A percentile compares a stretch with the other conserved stretches of the same genome.
Evolutionary conservation across 2,888 invertebrate species (phyloP).

Genomic region (Ormia ochracea): DNA sequence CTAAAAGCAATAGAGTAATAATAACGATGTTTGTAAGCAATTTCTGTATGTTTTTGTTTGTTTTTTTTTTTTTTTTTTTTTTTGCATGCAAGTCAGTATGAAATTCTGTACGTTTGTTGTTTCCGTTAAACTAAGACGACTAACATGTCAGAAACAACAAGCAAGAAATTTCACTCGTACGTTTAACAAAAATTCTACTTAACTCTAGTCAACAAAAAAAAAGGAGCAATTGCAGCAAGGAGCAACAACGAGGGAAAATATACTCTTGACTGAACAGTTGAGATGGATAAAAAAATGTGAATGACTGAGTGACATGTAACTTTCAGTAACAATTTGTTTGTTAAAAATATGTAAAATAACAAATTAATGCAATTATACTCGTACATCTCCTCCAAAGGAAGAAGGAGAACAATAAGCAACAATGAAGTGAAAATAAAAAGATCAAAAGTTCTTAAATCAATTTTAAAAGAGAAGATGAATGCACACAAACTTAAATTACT

Average conservation of each 20-base stretch:
- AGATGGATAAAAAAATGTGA: slow-evolving; percentile 20
- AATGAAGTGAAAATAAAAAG: background rate
- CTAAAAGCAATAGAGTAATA: slow-evolving; percentile 12
- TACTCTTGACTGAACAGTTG: slow-evolving; percentile 26
- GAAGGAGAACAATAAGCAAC: background rate
- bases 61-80: background rate
- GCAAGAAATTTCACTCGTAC: background rate
- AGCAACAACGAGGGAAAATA: background rate
- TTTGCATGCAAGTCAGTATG: background rate
- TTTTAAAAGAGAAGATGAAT: background rate
- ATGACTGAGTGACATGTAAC: slow-evolving; percentile 55
- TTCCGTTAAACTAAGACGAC: slow-evolving; percentile 36
- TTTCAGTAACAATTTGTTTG: slow-evolving; percentile 51
- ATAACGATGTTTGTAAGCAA: background rate
- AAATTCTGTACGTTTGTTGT: slow-evolving; percentile 13
- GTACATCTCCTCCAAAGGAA: background rate
- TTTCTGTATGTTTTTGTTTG: too few relatives aligned
- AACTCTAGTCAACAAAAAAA: background rate
- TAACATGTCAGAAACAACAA: slow-evolving; percentile 43
- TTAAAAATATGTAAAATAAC: slow-evolving; percentile 36
- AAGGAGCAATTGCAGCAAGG: background rate
- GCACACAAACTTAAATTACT: background rate
- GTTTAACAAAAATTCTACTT: slow-evolving; percentile 6
- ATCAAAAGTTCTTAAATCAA: background rate
- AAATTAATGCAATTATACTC: slow-evolving; percentile 56